phyloP scores from a whole-genome alignment of 2,797 vertebrate genomes.

The Notamacropus eugenii region DNA sequence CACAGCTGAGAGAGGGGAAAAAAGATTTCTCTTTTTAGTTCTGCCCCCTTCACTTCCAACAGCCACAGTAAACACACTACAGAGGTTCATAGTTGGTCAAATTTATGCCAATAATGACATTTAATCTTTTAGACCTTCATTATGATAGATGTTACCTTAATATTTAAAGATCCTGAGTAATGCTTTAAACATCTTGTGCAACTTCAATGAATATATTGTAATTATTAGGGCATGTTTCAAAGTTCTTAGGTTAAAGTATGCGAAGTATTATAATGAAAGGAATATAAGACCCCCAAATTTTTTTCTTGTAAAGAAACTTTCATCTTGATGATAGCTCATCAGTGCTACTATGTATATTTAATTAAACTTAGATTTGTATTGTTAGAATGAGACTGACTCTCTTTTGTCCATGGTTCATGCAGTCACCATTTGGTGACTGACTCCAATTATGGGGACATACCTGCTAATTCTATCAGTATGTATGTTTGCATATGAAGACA shows the following conservation, averaged over 20 bases:
- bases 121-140: conserved; percentile 63
- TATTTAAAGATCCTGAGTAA: conserved; percentile 72
- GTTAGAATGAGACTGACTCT: not conserved
- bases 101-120: conserved; percentile 56
- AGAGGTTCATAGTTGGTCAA: conserved; percentile 56
- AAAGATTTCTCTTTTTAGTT: conserved; percentile 47
- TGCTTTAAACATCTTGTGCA: conserved; percentile 61
- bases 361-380: conserved; percentile 60
- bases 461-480: rapidly evolving
- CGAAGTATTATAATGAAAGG: conserved; percentile 27
- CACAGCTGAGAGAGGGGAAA: conserved; percentile 51
- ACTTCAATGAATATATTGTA: conserved; percentile 65
- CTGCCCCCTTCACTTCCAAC: not conserved
- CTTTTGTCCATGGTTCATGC: not conserved
- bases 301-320: conserved; percentile 41
- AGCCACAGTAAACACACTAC: conserved; percentile 20
- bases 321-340: conserved; percentile 69
- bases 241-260: conserved; percentile 60
- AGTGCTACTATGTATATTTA: conserved; percentile 69
- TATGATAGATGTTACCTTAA: conserved; percentile 60
- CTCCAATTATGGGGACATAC: conserved; percentile 33
- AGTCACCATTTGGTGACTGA: conserved; percentile 12
- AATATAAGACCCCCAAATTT: not conserved
- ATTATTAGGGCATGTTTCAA: conserved; percentile 62
- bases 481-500: conserved; percentile 19